A percentile compares a stretch with the other conserved stretches of the same genome.
phyloP scores from a whole-genome alignment of 2,797 vertebrate genomes.

The Silurus lanzhouensis region DNA sequence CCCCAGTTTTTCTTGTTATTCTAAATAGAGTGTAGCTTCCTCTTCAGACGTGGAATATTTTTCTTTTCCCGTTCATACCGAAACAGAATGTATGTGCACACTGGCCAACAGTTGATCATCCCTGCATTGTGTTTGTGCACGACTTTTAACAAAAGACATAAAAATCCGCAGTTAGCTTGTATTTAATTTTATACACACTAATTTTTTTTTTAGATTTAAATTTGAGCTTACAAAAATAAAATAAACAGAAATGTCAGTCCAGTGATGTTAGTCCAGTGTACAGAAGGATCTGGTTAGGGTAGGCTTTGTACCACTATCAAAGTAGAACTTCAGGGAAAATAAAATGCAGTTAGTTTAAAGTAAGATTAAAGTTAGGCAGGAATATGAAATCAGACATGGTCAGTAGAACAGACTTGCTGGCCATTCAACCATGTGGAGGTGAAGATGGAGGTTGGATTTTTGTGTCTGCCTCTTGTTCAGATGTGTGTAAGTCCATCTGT shows the following conservation, averaged over 20 bases:
- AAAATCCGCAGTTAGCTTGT: background rate
- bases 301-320: too few relatives aligned
- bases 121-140: background rate
- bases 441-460: background rate
- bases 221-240: too few relatives aligned
- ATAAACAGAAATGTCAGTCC: too few relatives aligned
- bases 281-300: too few relatives aligned
- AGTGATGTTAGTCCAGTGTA: too few relatives aligned
- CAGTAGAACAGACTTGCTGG: background rate
- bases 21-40: background rate
- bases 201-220: background rate
- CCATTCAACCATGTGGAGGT: background rate
- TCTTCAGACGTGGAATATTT: background rate
- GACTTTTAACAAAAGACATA: background rate
- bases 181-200: background rate
- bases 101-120: background rate
- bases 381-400: background rate
- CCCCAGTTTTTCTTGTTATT: background rate
- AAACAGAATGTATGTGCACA: background rate
- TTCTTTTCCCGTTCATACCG: background rate
- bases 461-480: background rate
- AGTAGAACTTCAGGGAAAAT: too few relatives aligned
- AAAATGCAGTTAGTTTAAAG: background rate
- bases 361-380: too few relatives aligned
- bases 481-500: conserved; percentile 24